phyloP scores from a whole-genome alignment of 2,888 invertebrate species.

The Mactromeris polynyma region DNA sequence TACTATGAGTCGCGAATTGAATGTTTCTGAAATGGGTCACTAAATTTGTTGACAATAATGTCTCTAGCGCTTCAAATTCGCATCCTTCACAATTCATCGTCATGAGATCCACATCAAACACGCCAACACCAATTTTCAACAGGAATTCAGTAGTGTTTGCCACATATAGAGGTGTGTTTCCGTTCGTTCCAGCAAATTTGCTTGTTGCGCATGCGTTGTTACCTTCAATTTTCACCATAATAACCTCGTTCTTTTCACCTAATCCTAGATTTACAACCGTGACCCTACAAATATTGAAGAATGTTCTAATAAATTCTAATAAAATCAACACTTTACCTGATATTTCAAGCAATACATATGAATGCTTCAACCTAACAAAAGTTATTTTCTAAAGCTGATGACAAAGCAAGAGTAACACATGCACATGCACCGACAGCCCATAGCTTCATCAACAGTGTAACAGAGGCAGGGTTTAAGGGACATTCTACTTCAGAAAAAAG shows the following conservation, averaged over 20 bases:
- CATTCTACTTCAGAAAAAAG: too few species aligned
- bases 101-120: conserved; percentile 68
- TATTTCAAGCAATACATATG: too few species aligned
- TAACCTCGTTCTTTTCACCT: conserved; percentile 59
- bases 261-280: conserved; percentile 69
- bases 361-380: too few species aligned
- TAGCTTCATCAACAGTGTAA: too few species aligned
- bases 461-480: too few species aligned
- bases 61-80: conserved; percentile 70
- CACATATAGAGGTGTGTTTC: conserved; percentile 60
- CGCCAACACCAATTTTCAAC: conserved; percentile 63
- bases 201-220: conserved; percentile 70
- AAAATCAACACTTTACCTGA: too few species aligned
- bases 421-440: too few species aligned
- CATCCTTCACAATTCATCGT: conserved; percentile 74
- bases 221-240: conserved; percentile 63
- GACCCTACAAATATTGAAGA: conserved; percentile 56
- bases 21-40: conserved; percentile 67
- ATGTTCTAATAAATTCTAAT: too few species aligned
- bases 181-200: conserved; percentile 58
- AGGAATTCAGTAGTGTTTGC: conserved; percentile 68
- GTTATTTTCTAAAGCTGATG: too few species aligned
- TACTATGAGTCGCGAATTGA: conserved; percentile 70
- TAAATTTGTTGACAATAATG: conserved; percentile 54
- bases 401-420: too few species aligned